Conservation (phyloP, 2,113 vertebrate genomes). For the Sander vitreus region DNA sequence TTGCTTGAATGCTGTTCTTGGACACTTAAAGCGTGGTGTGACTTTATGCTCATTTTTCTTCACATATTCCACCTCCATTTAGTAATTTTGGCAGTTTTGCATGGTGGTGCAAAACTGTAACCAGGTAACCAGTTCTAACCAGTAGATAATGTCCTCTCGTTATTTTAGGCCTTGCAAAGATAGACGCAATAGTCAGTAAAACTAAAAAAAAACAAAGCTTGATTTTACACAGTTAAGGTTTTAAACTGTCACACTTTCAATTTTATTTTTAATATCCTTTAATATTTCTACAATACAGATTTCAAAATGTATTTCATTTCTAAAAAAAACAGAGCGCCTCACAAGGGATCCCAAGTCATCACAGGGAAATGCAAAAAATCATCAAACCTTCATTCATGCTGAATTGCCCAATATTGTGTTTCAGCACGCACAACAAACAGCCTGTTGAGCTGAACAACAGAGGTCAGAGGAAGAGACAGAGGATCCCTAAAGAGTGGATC, state of each 20-base stretch:
- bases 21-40: neutral
- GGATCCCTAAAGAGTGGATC: conserved; percentile 30
- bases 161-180: conserved; percentile 2
- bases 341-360: too few species aligned
- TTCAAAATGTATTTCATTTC: neutral
- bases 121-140: neutral
- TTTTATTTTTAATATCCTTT: neutral
- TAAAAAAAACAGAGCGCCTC: neutral
- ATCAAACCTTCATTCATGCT: conserved; percentile 33
- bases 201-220: neutral
- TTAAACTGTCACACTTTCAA: neutral
- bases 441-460: conserved; percentile 42
- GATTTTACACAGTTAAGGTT: neutral
- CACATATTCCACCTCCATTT: neutral
- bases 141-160: neutral
- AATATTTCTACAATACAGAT: neutral
- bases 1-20: neutral
- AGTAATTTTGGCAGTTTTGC: neutral
- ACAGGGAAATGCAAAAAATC: conserved; percentile 19
- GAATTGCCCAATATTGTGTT: conserved; percentile 51
- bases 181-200: neutral
- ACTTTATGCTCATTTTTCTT: neutral
- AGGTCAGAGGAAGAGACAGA: conserved; percentile 33
- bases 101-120: neutral
- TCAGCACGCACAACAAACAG: conserved; percentile 14